These are phyloP conservation scores for Arion vulgaris DNA, from an alignment of 1,140 invertebrate genomes.

Conservation along the genomic window DNA sequence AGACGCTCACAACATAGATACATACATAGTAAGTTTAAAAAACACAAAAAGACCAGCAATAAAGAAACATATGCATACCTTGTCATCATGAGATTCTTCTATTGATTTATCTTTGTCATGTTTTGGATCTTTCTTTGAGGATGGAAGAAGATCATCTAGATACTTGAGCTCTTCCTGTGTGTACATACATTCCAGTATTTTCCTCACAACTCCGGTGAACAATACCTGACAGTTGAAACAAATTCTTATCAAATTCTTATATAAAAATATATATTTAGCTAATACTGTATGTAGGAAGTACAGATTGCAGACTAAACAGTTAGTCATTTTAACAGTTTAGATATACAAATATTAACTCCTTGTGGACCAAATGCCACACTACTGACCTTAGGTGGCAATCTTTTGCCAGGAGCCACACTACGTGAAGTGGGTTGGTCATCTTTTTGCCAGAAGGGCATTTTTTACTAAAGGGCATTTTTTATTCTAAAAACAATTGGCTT, in stretches of 20 bases:
- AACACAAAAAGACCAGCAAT: no score
- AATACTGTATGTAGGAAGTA: neutral
- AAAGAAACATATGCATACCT: neutral
- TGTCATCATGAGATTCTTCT: conserved; percentile 10
- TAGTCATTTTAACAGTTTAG: neutral
- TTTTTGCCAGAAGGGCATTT: no score
- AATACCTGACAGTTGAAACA: conserved; percentile 80
- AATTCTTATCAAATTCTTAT: neutral
- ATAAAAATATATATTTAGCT: no score
- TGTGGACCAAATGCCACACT: no score
- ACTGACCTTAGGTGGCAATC: no score
- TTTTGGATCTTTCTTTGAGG: conserved; percentile 46
- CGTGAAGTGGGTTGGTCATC: no score
- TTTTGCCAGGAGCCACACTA: no score
- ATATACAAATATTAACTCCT: no score
- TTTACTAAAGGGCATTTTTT: no score
- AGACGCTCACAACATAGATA: no score
- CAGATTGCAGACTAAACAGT: neutral
- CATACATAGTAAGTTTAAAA: no score
- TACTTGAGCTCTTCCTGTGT: conserved; percentile 94
- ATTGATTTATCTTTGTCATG: conserved; percentile 35
- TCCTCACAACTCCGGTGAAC: conserved; percentile 96
- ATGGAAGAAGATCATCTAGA: conserved; percentile 96
- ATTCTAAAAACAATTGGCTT: no score
- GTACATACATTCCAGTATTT: conserved; percentile 91